Percentiles rank a stretch among this genome's conserved stretches.
These are phyloP conservation scores for Cryptocheilus praepositus DNA, from an alignment of 2,888 invertebrate species.

Conservation along the genomic window DNA sequence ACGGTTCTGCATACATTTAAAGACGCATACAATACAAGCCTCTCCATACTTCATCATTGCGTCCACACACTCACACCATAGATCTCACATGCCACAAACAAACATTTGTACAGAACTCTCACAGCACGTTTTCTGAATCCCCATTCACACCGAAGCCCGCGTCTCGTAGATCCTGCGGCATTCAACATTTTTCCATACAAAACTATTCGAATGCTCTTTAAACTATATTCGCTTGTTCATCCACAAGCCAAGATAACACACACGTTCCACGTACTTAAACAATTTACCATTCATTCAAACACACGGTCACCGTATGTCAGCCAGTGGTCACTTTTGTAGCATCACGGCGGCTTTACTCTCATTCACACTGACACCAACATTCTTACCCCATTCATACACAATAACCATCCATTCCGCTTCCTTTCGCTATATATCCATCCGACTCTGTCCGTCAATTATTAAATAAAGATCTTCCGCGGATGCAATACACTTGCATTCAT, in stretches of 20 bases:
- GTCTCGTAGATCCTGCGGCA: constrained; percentile 8
- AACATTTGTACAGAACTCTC: constrained; percentile 9
- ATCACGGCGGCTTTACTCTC: constrained; percentile 21
- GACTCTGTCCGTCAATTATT: constrained; percentile 3
- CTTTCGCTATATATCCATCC: background rate
- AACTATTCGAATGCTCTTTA: constrained; percentile 17
- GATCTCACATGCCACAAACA: constrained; percentile 19
- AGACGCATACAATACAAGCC: constrained; percentile 32
- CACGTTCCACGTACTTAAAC: constrained; percentile 3
- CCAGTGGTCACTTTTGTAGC: constrained; percentile 19
- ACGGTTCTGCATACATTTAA: constrained; percentile 39
- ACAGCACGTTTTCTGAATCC: constrained; percentile 9
- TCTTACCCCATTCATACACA: constrained; percentile 17
- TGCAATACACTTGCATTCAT: constrained; percentile 4
- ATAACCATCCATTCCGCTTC: background rate
- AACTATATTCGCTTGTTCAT: constrained; percentile 22
- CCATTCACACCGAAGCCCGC: constrained; percentile 38
- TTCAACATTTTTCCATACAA: background rate
- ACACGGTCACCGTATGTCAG: background rate
- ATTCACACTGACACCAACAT: constrained; percentile 22
- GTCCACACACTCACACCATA: constrained; percentile 38
- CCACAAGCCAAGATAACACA: constrained; percentile 24
- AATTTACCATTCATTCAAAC: constrained; percentile 13
- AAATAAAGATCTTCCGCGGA: constrained; percentile 2
- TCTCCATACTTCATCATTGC: constrained; percentile 1